These are phyloP conservation scores for Archilochus colubris DNA, from an alignment of 2,113 vertebrate species.

Conservation along the genomic window DNA sequence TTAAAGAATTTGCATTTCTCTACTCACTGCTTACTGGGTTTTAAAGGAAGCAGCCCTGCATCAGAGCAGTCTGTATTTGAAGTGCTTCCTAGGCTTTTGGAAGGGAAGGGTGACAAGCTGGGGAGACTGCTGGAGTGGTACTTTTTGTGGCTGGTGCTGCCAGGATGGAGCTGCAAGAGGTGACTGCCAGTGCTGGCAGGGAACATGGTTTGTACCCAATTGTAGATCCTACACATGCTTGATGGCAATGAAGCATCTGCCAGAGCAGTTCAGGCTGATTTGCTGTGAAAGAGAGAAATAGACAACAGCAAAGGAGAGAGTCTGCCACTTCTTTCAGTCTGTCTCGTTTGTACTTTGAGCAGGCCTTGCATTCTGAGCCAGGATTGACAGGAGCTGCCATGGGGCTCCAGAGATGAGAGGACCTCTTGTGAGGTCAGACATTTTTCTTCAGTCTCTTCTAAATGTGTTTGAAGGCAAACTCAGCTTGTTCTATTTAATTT, in stretches of 20 bases:
- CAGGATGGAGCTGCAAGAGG: neutral
- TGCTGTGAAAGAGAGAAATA: fast-evolving
- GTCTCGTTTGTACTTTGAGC: neutral
- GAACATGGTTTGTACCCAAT: neutral
- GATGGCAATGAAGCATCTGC: neutral
- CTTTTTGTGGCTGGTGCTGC: neutral
- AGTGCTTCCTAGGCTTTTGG: neutral
- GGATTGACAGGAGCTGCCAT: neutral
- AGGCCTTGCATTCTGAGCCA: neutral
- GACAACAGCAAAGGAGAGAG: neutral
- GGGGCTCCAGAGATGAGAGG: neutral
- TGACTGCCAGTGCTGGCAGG: neutral
- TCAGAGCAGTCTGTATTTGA: neutral
- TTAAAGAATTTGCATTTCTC: neutral
- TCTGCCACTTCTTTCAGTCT: neutral
- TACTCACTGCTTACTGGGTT: neutral
- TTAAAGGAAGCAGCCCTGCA: neutral
- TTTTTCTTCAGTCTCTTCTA: neutral
- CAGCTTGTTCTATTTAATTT: neutral
- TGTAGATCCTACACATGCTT: neutral
- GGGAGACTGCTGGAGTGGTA: neutral
- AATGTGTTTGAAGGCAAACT: neutral
- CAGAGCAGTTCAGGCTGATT: neutral
- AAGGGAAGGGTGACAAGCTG: neutral
- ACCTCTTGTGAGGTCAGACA: neutral